These are phyloP conservation scores for Danio jaintianensis DNA, from an alignment of 2,797 vertebrate genomes.

Conservation along the genomic window DNA sequence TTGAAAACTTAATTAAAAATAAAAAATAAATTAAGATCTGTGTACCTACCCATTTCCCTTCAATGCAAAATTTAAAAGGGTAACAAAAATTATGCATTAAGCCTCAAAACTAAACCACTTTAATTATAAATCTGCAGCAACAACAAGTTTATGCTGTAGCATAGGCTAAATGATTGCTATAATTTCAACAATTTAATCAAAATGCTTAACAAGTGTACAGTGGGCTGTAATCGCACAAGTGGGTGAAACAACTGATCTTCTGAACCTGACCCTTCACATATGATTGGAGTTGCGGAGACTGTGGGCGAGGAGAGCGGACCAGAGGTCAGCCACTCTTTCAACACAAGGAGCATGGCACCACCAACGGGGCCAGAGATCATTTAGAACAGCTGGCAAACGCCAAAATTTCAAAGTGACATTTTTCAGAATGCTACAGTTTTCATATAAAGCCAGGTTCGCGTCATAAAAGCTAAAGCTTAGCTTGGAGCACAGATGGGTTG, in stretches of 20 bases:
- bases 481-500: slow-evolving; percentile 13
- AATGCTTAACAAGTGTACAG: background rate
- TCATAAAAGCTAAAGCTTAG: background rate
- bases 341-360: slow-evolving; percentile 60
- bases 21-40: background rate
- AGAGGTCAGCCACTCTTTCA: slow-evolving; percentile 69
- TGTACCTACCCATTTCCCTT: background rate
- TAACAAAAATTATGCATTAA: background rate
- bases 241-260: slow-evolving; percentile 8
- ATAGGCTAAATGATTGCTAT: background rate
- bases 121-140: background rate
- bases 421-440: slow-evolving; percentile 65
- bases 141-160: background rate
- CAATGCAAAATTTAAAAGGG: no score
- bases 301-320: slow-evolving; percentile 54
- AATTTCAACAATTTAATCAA: background rate
- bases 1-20: no score
- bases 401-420: slow-evolving; percentile 65
- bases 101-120: background rate
- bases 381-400: slow-evolving; percentile 71
- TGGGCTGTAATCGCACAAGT: background rate
- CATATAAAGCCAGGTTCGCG: slow-evolving; percentile 65
- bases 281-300: slow-evolving; percentile 55
- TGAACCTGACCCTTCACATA: slow-evolving; percentile 34
- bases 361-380: slow-evolving; percentile 69